Evolutionary conservation across 2,113 vertebrate species (phyloP), one percentile per base, ranked within the genome.

Genomic region (Turdus rufiventris): DNA sequence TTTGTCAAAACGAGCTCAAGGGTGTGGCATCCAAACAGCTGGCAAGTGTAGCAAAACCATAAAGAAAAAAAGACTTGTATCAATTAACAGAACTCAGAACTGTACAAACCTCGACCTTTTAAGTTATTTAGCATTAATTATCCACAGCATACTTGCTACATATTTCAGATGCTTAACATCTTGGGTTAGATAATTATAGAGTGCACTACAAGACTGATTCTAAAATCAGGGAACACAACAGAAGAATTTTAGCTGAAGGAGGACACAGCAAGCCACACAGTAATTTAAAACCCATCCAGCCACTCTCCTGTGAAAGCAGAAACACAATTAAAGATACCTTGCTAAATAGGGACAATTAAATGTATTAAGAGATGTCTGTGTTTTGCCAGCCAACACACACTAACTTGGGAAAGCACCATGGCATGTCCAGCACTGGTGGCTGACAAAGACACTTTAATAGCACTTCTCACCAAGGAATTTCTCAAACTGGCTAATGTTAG

Each of bases 41-140:
- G 54, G 23, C 17, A 87, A 93, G 86, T 7, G 20, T 15, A 61
- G 5, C 33, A 74, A 86, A 93, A 31, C 48, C 6, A 4, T 2
- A 47, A 18, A 21, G 54, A 16, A 63, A 68, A 89, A 67, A 58
- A 31, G 9, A 42, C 13, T 51, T 0, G 0, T 18, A 47, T 80
- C 63, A 77, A 74, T 23, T 61, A 65, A 53, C 25, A 81, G 66
- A 79, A 78, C 82, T 70, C 29, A 58, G 57, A 94, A 54, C 38
- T 65, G 29, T 38, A 70, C 42, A 94, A 85, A 81, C 31, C 42
- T 65, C 5, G 1, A 86, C 53, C 48, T 86, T 75, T 57, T 6
- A 36, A 70, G 54, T 80, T 72, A 85, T 48, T 94, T 34, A 70
- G 71, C 28, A 79, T 61, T 85, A 81, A 78, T 72, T 75, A 91